phyloP scores from a whole-genome alignment of 2,888 invertebrate genomes.

The Agriopis aurantiaria region DNA sequence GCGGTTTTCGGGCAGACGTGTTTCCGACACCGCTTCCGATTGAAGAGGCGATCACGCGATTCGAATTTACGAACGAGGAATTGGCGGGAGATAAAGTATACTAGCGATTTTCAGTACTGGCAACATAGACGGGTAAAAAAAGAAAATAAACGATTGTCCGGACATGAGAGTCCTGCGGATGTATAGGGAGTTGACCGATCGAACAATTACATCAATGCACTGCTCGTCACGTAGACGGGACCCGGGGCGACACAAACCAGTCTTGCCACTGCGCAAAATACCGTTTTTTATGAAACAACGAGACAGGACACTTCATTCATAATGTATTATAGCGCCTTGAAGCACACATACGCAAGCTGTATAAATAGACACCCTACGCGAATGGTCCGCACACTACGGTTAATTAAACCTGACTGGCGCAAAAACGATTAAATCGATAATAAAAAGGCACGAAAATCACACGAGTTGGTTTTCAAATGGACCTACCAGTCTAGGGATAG shows the following conservation, averaged over 20 bases:
- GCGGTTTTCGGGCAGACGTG: slow-evolving; percentile 83
- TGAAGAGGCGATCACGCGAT: slow-evolving; percentile 76
- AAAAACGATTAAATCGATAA: slow-evolving; percentile 63
- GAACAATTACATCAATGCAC: slow-evolving; percentile 78
- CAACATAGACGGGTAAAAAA: slow-evolving; percentile 51
- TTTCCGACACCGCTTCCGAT: slow-evolving; percentile 82
- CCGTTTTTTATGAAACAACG: slow-evolving; percentile 76
- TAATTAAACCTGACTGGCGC: slow-evolving; percentile 63
- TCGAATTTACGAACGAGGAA: slow-evolving; percentile 57
- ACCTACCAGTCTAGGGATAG: slow-evolving; percentile 31
- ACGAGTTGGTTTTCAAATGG: slow-evolving; percentile 37
- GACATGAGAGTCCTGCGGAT: slow-evolving; percentile 65
- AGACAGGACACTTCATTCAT: slow-evolving; percentile 78
- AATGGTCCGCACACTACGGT: slow-evolving; percentile 48
- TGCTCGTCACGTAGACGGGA: slow-evolving; percentile 69
- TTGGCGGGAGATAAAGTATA: slow-evolving; percentile 34
- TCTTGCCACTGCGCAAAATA: slow-evolving; percentile 71
- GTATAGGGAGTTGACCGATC: slow-evolving; percentile 64
- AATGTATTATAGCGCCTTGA: slow-evolving; percentile 75
- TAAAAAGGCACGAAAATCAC: slow-evolving; percentile 72
- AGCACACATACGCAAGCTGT: slow-evolving; percentile 63
- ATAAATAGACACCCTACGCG: slow-evolving; percentile 61
- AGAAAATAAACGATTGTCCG: slow-evolving; percentile 47
- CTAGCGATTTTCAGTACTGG: slow-evolving; percentile 45
- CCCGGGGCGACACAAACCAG: slow-evolving; percentile 74